Percentiles rank a stretch among this genome's conserved stretches.
Evolutionary conservation across 2,888 invertebrate species (phyloP).

Genomic region (Ernsta delagoae): DNA sequence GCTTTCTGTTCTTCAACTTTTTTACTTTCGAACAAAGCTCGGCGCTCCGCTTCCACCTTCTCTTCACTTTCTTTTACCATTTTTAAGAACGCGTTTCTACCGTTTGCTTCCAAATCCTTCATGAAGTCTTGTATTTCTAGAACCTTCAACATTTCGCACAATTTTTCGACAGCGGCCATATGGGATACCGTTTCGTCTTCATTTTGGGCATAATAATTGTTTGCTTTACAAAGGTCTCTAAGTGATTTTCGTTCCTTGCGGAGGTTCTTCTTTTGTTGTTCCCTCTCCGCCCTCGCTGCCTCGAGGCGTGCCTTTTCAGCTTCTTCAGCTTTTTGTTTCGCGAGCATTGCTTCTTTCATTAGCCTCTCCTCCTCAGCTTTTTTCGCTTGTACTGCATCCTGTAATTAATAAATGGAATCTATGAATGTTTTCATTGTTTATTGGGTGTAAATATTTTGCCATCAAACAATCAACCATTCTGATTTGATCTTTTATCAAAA

Average conservation of each 20-base stretch:
- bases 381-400: constrained; percentile 91
- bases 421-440: too few species aligned
- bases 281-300: constrained; percentile 93
- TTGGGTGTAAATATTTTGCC: too few species aligned
- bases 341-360: constrained; percentile 88
- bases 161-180: constrained; percentile 96
- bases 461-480: too few species aligned
- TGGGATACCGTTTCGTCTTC: constrained; percentile 90
- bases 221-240: constrained; percentile 91
- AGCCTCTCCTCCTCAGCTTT: constrained; percentile 93
- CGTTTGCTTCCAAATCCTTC: constrained; percentile 87
- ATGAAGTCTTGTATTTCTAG: constrained; percentile 91
- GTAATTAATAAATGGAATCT: constrained; percentile 30
- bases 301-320: constrained; percentile 93
- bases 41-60: constrained; percentile 91
- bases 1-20: constrained; percentile 74
- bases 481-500: too few species aligned
- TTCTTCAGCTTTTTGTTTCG: constrained; percentile 91
- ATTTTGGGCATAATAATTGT: constrained; percentile 90
- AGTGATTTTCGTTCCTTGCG: constrained; percentile 94
- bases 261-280: constrained; percentile 92
- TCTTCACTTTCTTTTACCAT: constrained; percentile 90
- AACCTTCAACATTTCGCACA: constrained; percentile 92
- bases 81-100: constrained; percentile 87
- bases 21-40: constrained; percentile 82